A percentile compares a stretch with the other conserved stretches of the same genome.
These are phyloP conservation scores for Eptesicus fuscus DNA, from an alignment of 2,113 vertebrate species.

Conservation along the genomic window DNA sequence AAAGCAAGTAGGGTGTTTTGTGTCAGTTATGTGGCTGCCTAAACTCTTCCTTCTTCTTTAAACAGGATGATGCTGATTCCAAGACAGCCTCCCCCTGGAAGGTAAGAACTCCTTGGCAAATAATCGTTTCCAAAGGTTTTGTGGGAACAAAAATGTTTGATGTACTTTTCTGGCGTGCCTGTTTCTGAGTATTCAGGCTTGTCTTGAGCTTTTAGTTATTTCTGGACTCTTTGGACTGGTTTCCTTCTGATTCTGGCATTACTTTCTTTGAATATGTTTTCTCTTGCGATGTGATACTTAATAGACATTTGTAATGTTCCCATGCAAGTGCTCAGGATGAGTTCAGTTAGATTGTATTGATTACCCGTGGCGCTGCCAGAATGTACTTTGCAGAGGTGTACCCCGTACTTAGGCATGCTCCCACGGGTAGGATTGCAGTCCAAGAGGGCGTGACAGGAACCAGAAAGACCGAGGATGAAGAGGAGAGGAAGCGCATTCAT, in stretches of 20 bases:
- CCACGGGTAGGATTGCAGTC: neutral
- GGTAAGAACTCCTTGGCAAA: conserved; percentile 79
- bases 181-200: neutral
- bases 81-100: conserved; percentile 98
- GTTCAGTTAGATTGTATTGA: neutral
- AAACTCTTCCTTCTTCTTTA: conserved; percentile 26
- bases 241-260: neutral
- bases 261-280: neutral
- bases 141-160: neutral
- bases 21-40: rapidly evolving
- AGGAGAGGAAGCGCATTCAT: neutral
- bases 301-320: neutral
- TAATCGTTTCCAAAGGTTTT: neutral
- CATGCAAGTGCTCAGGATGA: rapidly evolving
- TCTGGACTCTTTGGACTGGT: neutral
- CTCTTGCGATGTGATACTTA: neutral
- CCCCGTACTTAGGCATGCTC: rapidly evolving
- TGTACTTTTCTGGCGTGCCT: too few species aligned
- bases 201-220: neutral
- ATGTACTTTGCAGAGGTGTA: rapidly evolving
- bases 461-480: neutral
- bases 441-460: rapidly evolving
- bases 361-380: rapidly evolving
- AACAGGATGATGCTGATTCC: conserved; percentile 93
- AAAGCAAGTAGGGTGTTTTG: too few species aligned